A percentile compares a stretch with the other conserved stretches of the same genome.
phyloP scores from a whole-genome alignment of 2,113 vertebrate species.

The Shinisaurus crocodilurus region DNA sequence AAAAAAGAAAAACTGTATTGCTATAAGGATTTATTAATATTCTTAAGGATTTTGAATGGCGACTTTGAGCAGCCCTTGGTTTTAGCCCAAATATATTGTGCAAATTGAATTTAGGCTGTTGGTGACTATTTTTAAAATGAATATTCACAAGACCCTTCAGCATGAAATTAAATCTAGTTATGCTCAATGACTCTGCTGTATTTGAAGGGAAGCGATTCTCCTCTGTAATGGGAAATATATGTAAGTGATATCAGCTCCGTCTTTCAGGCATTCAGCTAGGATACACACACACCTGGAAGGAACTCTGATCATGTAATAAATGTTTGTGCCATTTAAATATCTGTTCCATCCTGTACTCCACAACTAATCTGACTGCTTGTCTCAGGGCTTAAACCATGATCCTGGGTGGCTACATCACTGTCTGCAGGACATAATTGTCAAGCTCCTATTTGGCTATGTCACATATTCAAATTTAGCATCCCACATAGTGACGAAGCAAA shows the following conservation, averaged over 20 bases:
- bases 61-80: slow-evolving; percentile 71
- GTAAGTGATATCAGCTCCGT: slow-evolving; percentile 38
- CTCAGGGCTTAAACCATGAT: neutral
- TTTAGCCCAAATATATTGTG: slow-evolving; percentile 78
- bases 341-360: neutral
- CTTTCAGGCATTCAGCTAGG: slow-evolving; percentile 16
- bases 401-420: neutral
- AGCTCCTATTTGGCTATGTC: no score
- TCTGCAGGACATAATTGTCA: neutral
- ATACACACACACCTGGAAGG: neutral
- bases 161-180: slow-evolving; percentile 67
- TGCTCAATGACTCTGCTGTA: slow-evolving; percentile 39
- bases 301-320: neutral
- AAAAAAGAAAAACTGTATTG: slow-evolving; percentile 66
- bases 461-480: neutral
- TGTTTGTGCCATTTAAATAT: neutral
- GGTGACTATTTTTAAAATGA: slow-evolving; percentile 76
- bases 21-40: slow-evolving; percentile 77
- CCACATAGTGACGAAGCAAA: neutral
- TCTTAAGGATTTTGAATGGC: slow-evolving; percentile 75
- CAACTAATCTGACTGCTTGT: no score
- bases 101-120: slow-evolving; percentile 81
- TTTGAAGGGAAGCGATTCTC: slow-evolving; percentile 55
- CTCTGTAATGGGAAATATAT: slow-evolving; percentile 40
- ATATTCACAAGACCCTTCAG: slow-evolving; percentile 68